Evolutionary conservation across 1,140 invertebrate genomes (phyloP).

Genomic region (Zeugodacus cucurbitae): DNA sequence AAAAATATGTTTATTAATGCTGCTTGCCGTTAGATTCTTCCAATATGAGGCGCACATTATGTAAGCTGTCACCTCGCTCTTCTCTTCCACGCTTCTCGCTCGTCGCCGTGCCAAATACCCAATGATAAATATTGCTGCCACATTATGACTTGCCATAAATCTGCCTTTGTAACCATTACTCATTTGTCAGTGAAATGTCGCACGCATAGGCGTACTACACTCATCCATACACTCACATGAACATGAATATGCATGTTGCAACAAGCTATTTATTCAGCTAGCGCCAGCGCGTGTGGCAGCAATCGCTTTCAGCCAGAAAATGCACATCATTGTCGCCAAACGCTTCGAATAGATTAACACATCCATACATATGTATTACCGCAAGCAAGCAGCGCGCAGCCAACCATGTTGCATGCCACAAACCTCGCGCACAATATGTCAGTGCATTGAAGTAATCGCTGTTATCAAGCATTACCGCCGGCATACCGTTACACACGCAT

Average conservation of each 20-base stretch:
- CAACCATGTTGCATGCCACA: background rate
- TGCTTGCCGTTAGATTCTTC: background rate
- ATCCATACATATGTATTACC: background rate
- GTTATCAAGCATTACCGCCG: slow-evolving; percentile 10
- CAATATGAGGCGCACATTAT: background rate
- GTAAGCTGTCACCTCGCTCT: background rate
- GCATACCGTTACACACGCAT: background rate
- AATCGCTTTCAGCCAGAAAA: background rate
- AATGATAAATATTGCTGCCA: slow-evolving; percentile 46
- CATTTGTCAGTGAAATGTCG: slow-evolving; percentile 43
- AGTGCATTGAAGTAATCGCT: background rate
- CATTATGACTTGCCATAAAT: slow-evolving; percentile 47
- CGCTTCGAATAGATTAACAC: background rate
- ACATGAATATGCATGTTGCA: background rate
- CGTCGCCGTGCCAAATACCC: slow-evolving; percentile 30
- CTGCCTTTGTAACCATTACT: slow-evolving; percentile 45
- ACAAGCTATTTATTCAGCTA: slow-evolving; percentile 8
- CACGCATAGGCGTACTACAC: slow-evolving; percentile 9
- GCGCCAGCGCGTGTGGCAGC: slow-evolving; percentile 25
- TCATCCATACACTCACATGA: background rate
- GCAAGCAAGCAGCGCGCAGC: background rate
- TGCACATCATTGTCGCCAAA: slow-evolving; percentile 31
- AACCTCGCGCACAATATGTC: background rate
- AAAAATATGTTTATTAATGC: background rate
- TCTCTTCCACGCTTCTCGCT: background rate